Conservation (phyloP, 2,113 vertebrate species). For the Aramus guarauna region DNA sequence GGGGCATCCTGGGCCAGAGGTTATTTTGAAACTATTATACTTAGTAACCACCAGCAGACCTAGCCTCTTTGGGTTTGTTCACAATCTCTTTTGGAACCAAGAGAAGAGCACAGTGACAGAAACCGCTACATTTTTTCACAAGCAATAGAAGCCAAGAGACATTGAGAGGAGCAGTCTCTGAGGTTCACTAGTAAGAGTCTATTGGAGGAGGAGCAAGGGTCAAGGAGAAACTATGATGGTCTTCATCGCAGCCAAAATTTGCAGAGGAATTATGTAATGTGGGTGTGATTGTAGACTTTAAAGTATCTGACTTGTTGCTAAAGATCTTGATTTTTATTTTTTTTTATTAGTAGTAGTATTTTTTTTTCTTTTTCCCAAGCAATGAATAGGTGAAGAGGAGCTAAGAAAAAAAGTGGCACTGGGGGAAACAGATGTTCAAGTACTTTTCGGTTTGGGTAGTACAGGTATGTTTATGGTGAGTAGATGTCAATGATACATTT, state of each 20-base stretch:
- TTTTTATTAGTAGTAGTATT: too few relatives aligned
- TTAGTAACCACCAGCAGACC: neutral
- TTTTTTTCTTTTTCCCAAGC: neutral
- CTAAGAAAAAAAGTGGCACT: neutral
- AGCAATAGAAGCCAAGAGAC: neutral
- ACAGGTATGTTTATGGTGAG: neutral
- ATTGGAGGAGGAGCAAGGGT: neutral
- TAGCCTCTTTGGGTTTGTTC: neutral
- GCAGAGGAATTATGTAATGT: neutral
- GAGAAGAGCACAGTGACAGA: neutral
- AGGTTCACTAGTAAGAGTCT: neutral
- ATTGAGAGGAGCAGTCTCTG: neutral
- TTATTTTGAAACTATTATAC: neutral
- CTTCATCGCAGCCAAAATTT: neutral
- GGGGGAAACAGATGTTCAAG: neutral
- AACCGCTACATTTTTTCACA: neutral
- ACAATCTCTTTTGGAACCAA: neutral
- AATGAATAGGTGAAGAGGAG: neutral
- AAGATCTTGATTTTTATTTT: neutral
- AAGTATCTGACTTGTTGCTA: neutral
- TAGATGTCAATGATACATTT: neutral
- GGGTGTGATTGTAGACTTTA: neutral
- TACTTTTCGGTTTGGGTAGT: neutral
- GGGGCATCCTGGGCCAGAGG: neutral
- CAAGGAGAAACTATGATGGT: neutral